phyloP scores from a whole-genome alignment of 2,888 invertebrate species.

The Metalampra italica region DNA sequence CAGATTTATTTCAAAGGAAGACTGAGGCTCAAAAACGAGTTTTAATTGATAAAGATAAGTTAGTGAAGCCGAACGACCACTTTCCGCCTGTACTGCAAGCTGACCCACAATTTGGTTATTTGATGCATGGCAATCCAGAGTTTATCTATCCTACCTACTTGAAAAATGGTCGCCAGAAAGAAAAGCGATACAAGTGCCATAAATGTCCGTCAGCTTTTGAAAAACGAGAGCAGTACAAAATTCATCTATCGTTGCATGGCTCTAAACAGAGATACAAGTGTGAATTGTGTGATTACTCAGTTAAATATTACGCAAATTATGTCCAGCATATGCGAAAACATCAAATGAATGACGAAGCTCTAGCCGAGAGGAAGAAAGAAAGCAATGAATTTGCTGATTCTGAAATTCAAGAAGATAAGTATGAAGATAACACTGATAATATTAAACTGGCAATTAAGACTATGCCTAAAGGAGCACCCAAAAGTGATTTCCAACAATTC shows the following conservation, averaged over 20 bases:
- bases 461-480: slow-evolving; percentile 60
- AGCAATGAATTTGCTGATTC: slow-evolving; percentile 13
- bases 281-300: slow-evolving; percentile 91
- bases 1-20: slow-evolving; percentile 82
- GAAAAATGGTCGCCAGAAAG: slow-evolving; percentile 85
- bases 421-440: slow-evolving; percentile 46
- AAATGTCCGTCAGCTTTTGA: slow-evolving; percentile 94
- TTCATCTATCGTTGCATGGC: slow-evolving; percentile 89
- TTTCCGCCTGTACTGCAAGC: slow-evolving; percentile 74
- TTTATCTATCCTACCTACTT: slow-evolving; percentile 86
- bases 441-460: slow-evolving; percentile 70
- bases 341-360: slow-evolving; percentile 83
- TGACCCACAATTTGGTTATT: slow-evolving; percentile 83
- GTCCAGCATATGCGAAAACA: slow-evolving; percentile 90
- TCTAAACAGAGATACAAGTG: slow-evolving; percentile 90
- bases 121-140: slow-evolving; percentile 86
- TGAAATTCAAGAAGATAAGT: slow-evolving; percentile 41
- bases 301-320: slow-evolving; percentile 91
- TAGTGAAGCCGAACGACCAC: slow-evolving; percentile 73
- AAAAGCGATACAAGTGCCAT: slow-evolving; percentile 89
- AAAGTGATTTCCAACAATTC: slow-evolving; percentile 73
- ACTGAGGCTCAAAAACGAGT: slow-evolving; percentile 78
- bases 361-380: slow-evolving; percentile 74
- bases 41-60: slow-evolving; percentile 66
- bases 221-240: slow-evolving; percentile 89